These are phyloP conservation scores for Esperia sulphurella DNA, from an alignment of 2,888 invertebrate species.

Conservation along the genomic window DNA sequence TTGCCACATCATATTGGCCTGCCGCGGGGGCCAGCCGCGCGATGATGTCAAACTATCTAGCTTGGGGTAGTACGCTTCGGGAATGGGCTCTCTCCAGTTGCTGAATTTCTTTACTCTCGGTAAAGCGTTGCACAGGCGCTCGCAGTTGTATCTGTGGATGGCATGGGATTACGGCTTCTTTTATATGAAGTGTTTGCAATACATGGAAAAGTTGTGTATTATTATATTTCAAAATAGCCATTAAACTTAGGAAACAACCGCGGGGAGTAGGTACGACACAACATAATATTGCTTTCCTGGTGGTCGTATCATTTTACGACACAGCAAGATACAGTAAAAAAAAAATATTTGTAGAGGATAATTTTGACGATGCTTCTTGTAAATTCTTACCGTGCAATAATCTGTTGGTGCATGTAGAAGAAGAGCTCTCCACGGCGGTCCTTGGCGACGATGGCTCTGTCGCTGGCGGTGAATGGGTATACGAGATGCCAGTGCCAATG, in stretches of 20 bases:
- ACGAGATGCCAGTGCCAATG: slow-evolving; percentile 92
- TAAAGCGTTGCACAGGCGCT: slow-evolving; percentile 86
- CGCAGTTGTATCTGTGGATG: slow-evolving; percentile 82
- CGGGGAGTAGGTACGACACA: too few species aligned
- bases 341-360: too few species aligned
- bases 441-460: slow-evolving; percentile 82
- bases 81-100: slow-evolving; percentile 84
- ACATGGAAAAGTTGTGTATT: too few species aligned
- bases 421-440: slow-evolving; percentile 89
- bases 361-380: too few species aligned
- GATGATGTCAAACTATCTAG: slow-evolving; percentile 85
- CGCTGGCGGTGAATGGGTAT: slow-evolving; percentile 82
- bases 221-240: too few species aligned
- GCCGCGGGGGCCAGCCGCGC: slow-evolving; percentile 86
- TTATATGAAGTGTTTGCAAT: too few species aligned
- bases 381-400: slow-evolving; percentile 57
- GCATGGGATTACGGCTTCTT: background rate
- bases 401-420: slow-evolving; percentile 86
- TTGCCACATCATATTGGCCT: slow-evolving; percentile 76
- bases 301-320: too few species aligned
- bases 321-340: too few species aligned
- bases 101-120: slow-evolving; percentile 81
- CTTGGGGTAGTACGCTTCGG: slow-evolving; percentile 91
- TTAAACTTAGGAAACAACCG: too few species aligned
- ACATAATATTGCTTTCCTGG: too few species aligned